Base-by-base conservation (phyloP, 2,797 vertebrate genomes). In the Periparus ater region DNA sequence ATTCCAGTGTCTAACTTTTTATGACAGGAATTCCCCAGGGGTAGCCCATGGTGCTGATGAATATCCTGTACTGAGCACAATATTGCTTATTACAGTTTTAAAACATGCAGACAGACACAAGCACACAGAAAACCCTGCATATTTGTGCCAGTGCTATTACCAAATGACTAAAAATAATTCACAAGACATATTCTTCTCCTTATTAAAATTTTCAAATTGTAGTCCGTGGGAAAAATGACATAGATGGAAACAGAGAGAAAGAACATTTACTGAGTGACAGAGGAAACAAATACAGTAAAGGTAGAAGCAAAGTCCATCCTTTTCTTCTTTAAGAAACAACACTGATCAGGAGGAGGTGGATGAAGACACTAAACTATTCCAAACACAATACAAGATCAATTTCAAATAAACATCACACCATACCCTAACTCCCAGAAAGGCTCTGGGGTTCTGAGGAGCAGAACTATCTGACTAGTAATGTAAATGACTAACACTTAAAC, bases 121-220 rank as follows among this genome's bases (percentile, higher is more conserved):
- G 20, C 4, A n/a, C 26, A 27, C 11, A 27, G 7, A 74, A 71
- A 57, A 14, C 4, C 6, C 38, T 2, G 0, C 8, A 8, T 6
- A 34, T 34, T 57, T 68, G 2, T 71, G 18, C 48, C 47, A 36
- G 11, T 32, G 6, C 9, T 74, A 60, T 9, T 27, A 58, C 19
- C 11, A 66, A 7, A 32, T 11, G 27, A 55, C 20, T 44, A 27
- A 48, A 47, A 76, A 74, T 34, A 60, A 18, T 7, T 58, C 6
- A 18, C 5, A 58, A 30, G 15, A 10, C 5, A 4, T 48, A 34
- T 42, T 67, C 86, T 86, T 57, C 22, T 50, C 36, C 17, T 58
- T 68, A 40, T 45, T 34, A 68, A 44, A 1, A 10, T 34, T 92
- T 92, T 48, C 51, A 4, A 15, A 32, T 63, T 57, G 17, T 26